Evolutionary conservation across 2,113 vertebrate genomes (phyloP), one percentile per base, ranked within the genome.

Genomic region (Phocoena sinus): DNA sequence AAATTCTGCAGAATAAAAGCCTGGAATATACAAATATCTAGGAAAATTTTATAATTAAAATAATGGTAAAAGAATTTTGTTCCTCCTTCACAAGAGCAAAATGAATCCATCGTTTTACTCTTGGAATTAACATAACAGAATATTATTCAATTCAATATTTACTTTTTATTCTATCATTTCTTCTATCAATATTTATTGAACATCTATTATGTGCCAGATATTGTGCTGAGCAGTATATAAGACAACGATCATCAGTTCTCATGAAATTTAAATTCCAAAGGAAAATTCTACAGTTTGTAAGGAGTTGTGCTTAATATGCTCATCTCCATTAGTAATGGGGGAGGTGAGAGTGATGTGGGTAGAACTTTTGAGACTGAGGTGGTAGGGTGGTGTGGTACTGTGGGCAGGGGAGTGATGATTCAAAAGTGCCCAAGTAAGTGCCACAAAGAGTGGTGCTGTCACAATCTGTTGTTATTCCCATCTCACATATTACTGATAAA

Each of bases 21-120:
- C 41, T 62, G 25, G 3, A 53, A 50, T 67, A 81, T 60, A 56
- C 3, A 58, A 81, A 77, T 86, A 74, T 50, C 28, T n/a, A 65
- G 8, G 76, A 67, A 95, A 1, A 89, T 86, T 89, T 94, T n/a
- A 58, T 68, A 77, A 74, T 47, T 38, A 8, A 89, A 77, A 77
- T 80, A 93, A 65, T 44, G 33, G 8, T 77, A 53, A 94, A 50
- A 53, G 33, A 63, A 36, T 74, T 74, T 62, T 53, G 20, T 36
- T 71, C 38, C n/a, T 63, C 38, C 58, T 74, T 84, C 28, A 3
- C 17, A 56, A 74, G 11, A 73, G 41, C 14, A 85, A 62, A 88
- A 60, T 65, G 18, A 87, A 91, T 28, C 36, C 8, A 74, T 10
- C 63, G 25, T 65, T 56, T 93, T 36, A 71, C 4, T 81, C 63